Conservation (phyloP, 2,888 invertebrate species). For the Agrilus cyanescens region DNA sequence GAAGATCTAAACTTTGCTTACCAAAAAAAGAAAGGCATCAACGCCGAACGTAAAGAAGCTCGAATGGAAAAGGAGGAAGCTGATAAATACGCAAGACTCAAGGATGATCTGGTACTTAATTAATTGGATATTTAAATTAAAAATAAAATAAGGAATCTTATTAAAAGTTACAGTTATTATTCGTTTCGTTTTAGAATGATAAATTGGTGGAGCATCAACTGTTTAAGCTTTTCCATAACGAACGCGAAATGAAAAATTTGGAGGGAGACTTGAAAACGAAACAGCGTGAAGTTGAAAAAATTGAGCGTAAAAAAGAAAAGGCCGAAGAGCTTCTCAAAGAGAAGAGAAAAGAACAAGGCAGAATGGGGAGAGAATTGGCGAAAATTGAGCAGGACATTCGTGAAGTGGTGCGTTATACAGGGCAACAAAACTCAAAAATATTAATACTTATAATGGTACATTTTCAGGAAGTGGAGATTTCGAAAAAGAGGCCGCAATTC, state of each 20-base stretch:
- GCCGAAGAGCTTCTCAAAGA: slow-evolving; percentile 86
- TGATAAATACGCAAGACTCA: slow-evolving; percentile 87
- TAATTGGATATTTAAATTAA: slow-evolving; percentile 7
- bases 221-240: slow-evolving; percentile 90
- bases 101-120: slow-evolving; percentile 91
- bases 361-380: slow-evolving; percentile 74
- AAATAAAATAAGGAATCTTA: background rate
- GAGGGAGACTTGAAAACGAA: slow-evolving; percentile 74
- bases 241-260: slow-evolving; percentile 73
- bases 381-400: slow-evolving; percentile 91
- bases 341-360: slow-evolving; percentile 87
- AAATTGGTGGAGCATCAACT: slow-evolving; percentile 88
- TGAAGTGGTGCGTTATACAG: too few species aligned
- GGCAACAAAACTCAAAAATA: too few species aligned
- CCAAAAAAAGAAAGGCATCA: slow-evolving; percentile 97
- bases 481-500: slow-evolving; percentile 88
- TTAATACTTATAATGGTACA: too few species aligned
- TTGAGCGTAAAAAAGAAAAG: slow-evolving; percentile 75
- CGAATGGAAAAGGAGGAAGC: slow-evolving; percentile 98
- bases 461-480: slow-evolving; percentile 77
- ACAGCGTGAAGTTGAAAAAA: slow-evolving; percentile 67
- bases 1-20: slow-evolving; percentile 97
- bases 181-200: slow-evolving; percentile 54
- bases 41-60: slow-evolving; percentile 96
- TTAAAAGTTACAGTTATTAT: slow-evolving; percentile 9